A percentile compares a stretch with the other conserved stretches of the same genome.
These are phyloP conservation scores for Melikaiella ostensackeni DNA, from an alignment of 2,888 invertebrate genomes.

Conservation along the genomic window DNA sequence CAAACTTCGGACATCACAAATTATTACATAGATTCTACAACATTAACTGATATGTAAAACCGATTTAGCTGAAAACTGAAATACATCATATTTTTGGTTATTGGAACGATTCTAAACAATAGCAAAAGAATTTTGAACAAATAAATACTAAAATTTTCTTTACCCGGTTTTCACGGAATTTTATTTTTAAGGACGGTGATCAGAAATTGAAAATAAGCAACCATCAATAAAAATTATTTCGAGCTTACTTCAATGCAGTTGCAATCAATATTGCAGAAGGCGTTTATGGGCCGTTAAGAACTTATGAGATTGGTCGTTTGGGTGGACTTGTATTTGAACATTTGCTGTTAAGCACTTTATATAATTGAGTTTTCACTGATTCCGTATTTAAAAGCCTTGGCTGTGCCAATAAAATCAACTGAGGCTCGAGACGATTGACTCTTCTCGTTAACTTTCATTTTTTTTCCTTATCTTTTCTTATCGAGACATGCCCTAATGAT, in stretches of 20 bases:
- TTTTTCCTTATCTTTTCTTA: not conserved
- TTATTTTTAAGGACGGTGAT: too few relatives aligned
- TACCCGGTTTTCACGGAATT: not conserved
- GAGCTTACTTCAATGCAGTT: not conserved
- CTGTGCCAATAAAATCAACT: constrained; percentile 13
- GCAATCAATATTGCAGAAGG: constrained; percentile 23
- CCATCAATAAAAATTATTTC: not conserved
- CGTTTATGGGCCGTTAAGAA: constrained; percentile 30
- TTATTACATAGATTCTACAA: too few relatives aligned
- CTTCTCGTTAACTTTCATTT: constrained; percentile 7
- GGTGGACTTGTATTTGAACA: constrained; percentile 11
- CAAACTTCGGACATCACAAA: too few relatives aligned
- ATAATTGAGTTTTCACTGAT: constrained; percentile 29
- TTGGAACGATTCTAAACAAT: too few relatives aligned
- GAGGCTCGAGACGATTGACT: constrained; percentile 2
- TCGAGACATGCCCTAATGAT: not conserved
- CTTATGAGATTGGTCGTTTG: constrained; percentile 8
- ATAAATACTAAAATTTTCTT: not conserved
- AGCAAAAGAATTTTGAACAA: too few relatives aligned
- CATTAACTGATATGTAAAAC: too few relatives aligned
- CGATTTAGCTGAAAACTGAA: too few relatives aligned
- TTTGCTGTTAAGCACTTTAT: constrained; percentile 31
- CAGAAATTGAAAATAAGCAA: not conserved
- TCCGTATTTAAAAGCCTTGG: not conserved
- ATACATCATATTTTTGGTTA: too few relatives aligned